A percentile compares a stretch with the other conserved stretches of the same genome.
These are phyloP conservation scores for Sipha maydis DNA, from an alignment of 2,888 invertebrate genomes.

Conservation along the genomic window DNA sequence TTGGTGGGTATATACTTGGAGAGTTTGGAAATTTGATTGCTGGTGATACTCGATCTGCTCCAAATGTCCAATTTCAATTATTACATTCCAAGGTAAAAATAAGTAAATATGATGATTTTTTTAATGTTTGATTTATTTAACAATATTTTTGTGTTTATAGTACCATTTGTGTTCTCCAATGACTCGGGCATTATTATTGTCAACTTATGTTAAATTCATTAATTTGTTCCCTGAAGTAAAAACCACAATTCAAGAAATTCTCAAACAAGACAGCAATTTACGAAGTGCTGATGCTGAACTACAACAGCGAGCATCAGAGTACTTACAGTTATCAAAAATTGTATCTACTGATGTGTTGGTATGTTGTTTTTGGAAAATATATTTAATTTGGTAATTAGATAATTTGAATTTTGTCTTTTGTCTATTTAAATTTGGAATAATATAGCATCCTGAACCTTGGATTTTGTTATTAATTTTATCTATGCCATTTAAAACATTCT, in stretches of 20 bases:
- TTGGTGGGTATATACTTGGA: conserved; percentile 98
- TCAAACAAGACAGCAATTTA: conserved; percentile 92
- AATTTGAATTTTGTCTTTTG: too few species aligned
- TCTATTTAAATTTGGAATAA: too few species aligned
- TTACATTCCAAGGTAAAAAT: conserved; percentile 87
- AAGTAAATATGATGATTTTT: neutral
- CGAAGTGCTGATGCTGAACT: conserved; percentile 98
- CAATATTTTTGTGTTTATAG: conserved; percentile 67
- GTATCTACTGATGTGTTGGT: conserved; percentile 94
- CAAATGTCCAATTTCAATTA: conserved; percentile 96
- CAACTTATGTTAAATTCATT: conserved; percentile 99
- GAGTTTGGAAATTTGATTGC: conserved; percentile 99
- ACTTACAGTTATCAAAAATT: conserved; percentile 93
- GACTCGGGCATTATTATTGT: conserved; percentile 94
- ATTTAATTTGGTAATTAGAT: too few species aligned
- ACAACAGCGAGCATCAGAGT: conserved; percentile 98
- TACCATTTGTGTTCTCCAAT: conserved; percentile 97
- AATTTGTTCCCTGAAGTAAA: conserved; percentile 99
- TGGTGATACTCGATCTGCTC: conserved; percentile 96
- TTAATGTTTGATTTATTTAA: neutral
- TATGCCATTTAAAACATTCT: neutral
- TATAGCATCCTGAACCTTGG: too few species aligned
- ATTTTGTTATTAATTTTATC: too few species aligned
- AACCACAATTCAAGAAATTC: conserved; percentile 93
- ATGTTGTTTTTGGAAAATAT: neutral